Evolutionary conservation across 2,113 vertebrate genomes (phyloP).

Genomic region (Hippocampus mohnikei): DNA sequence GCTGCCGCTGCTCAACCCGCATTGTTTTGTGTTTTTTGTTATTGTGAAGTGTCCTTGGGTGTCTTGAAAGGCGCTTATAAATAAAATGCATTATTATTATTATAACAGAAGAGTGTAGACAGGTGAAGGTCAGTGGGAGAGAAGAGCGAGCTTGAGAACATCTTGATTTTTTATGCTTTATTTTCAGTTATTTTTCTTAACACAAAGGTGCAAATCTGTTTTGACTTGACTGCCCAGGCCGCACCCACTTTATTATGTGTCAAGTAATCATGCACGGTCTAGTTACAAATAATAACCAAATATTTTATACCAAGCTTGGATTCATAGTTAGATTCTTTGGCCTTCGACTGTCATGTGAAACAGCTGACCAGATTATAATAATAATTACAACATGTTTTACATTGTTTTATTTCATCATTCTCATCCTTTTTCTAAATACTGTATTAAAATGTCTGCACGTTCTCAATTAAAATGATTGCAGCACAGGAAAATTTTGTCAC

Average conservation of each 20-base stretch:
- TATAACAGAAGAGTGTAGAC: not conserved
- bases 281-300: too few species aligned
- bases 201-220: not conserved
- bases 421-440: not conserved
- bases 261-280: too few species aligned
- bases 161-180: not conserved
- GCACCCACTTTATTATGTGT: not conserved
- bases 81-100: too few species aligned
- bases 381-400: not conserved
- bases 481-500: not conserved
- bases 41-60: too few species aligned
- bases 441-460: not conserved
- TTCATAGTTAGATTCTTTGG: too few species aligned
- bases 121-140: not conserved
- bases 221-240: not conserved
- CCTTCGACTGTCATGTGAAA: too few species aligned
- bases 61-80: too few species aligned
- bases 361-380: too few species aligned
- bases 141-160: not conserved
- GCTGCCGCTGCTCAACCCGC: too few species aligned
- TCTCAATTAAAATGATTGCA: not conserved
- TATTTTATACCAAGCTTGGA: too few species aligned
- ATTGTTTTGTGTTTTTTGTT: too few species aligned
- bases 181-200: not conserved
- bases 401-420: not conserved